Base-by-base conservation (phyloP, 2,888 invertebrate genomes). In the Microplitis manilae region DNA sequence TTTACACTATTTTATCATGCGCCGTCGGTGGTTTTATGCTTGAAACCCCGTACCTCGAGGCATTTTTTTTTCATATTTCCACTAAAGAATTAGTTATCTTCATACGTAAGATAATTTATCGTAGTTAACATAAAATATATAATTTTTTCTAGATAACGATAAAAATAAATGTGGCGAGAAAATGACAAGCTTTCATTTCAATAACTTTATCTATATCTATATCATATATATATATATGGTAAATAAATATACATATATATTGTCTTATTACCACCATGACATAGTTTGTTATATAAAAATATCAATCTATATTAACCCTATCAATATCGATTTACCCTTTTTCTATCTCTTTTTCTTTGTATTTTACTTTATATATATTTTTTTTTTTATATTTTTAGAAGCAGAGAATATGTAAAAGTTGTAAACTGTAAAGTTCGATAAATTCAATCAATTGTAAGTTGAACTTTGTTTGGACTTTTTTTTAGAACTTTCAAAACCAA, bases 281-380 rank as follows among this genome's bases (percentile, higher is more conserved):
- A 65, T 13, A 65, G 30, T 65, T 65, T 17, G 17, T 30, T 6
- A 30, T 65, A 30, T 65, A 65, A 65, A 65, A 65, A 20, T 65
- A 65, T 30, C 65, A 65, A 65, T 65, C 65, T 65, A 65, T 65
- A 30, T 65, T 65, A 30, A 65, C 65, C 65, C 65, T 65, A 65
- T 65, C 65, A 13, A 20, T 65, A 65, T 65, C 30, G 65, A 65
- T 9, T 50, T 50, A 50, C 65, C 8, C 6, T 65, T 30, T 65
- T 13, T 8, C 65, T 30, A 65, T 30, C 65, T 65, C 17, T 65
- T 1, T 13, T 65, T 65, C 65, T 30, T 6, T 30, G 30, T 30
- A 7, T 30, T 30, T 30, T 30, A 30, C 4, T 2, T 4, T 30
- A 30, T 30, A 50, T 30, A 50, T 13, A 50, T 50, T 1, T 50